phyloP scores from a whole-genome alignment of 2,797 vertebrate genomes.

The Leptodactylus fallax region DNA sequence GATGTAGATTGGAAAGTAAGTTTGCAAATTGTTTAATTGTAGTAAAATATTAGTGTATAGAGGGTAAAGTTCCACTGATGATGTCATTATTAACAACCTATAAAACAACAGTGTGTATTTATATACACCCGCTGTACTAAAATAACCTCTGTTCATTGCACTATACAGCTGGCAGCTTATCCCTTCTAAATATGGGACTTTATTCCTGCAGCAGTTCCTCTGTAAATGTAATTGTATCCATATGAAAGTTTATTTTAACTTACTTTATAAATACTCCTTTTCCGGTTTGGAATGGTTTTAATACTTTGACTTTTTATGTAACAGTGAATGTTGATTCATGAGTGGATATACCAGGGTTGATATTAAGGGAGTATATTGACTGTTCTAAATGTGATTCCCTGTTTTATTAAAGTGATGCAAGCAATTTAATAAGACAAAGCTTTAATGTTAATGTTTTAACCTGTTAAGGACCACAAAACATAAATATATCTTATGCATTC shows the following conservation, averaged over 20 bases:
- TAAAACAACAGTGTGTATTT: constrained; percentile 24
- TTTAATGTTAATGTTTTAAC: background rate
- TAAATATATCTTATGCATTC: background rate
- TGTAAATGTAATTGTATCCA: constrained; percentile 33
- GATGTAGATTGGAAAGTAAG: background rate
- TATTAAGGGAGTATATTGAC: no score
- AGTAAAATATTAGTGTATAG: background rate
- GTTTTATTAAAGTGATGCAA: no score
- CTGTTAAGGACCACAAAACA: background rate
- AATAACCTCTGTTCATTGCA: constrained; percentile 8
- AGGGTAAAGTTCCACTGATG: background rate
- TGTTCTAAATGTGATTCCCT: no score
- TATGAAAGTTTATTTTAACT: background rate
- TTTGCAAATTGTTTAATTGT: background rate
- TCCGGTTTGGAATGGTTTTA: constrained; percentile 30
- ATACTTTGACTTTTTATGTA: background rate
- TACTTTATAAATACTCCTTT: constrained; percentile 35
- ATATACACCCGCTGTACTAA: background rate
- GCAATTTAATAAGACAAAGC: no score
- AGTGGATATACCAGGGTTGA: background rate
- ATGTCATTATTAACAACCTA: background rate
- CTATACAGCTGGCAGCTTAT: constrained; percentile 32
- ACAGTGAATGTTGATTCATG: constrained; percentile 24
- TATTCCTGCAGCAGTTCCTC: constrained; percentile 1
- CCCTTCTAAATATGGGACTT: constrained; percentile 11